A percentile compares a stretch with the other conserved stretches of the same genome.
phyloP scores from a whole-genome alignment of 2,888 invertebrate species.

The Netelia virgata region DNA sequence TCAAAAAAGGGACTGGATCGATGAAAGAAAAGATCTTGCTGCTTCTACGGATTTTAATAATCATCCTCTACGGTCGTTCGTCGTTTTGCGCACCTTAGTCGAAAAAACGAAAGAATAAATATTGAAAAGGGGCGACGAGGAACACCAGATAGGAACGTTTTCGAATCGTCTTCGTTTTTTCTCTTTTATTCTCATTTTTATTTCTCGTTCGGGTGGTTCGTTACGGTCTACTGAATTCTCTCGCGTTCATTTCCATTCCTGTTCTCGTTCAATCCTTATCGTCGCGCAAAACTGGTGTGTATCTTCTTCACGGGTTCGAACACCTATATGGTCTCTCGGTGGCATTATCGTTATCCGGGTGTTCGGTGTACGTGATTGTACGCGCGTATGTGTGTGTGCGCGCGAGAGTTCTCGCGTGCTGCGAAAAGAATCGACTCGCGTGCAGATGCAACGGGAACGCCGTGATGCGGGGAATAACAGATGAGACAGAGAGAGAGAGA shows the following conservation, averaged over 20 bases:
- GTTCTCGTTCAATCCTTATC: conserved; percentile 2
- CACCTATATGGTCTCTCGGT: conserved; percentile 37
- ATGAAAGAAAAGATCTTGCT: conserved; percentile 22
- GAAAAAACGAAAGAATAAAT: neutral
- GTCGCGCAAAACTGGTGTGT: neutral
- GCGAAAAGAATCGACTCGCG: conserved; percentile 8
- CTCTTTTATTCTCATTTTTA: conserved; percentile 31
- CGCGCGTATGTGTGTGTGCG: conserved; percentile 32
- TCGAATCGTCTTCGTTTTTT: conserved; percentile 18
- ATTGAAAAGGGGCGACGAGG: conserved; percentile 31
- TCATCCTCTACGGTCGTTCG: conserved; percentile 40
- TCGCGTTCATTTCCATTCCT: conserved; percentile 44
- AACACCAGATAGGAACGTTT: conserved; percentile 49
- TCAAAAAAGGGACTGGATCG: neutral
- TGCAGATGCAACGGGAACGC: conserved; percentile 54
- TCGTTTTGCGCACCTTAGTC: conserved; percentile 16
- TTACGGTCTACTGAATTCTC: conserved; percentile 63
- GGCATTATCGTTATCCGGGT: conserved; percentile 42
- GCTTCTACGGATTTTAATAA: conserved; percentile 48
- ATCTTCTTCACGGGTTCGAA: neutral
- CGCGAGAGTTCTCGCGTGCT: conserved; percentile 45
- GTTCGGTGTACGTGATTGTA: conserved; percentile 9
- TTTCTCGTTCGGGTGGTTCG: conserved; percentile 63
- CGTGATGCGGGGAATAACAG: conserved; percentile 54
- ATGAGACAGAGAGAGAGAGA: conserved; percentile 26